Evolutionary conservation across 2,113 vertebrate genomes (phyloP), one percentile per base, ranked within the genome.

Genomic region (Pedionomus torquatus): DNA sequence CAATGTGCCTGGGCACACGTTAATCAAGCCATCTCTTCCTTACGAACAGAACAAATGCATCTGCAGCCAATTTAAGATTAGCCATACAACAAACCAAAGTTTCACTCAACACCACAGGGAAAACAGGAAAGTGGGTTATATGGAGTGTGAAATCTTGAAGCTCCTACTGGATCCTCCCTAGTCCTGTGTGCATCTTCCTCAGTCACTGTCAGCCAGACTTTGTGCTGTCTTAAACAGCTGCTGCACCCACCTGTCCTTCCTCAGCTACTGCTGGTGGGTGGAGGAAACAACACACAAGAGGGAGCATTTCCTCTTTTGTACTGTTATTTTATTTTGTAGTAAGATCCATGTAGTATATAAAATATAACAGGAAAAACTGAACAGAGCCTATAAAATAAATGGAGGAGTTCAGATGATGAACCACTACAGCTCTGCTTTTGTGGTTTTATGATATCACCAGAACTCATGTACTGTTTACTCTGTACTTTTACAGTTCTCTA

Each of bases 291-390:
- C 93, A 97, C 96, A 97, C 78, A 97, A 97, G 92, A 98, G 96
- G 98, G 95, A 97, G 86, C 93, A 83, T 21, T 95, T 91, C 91
- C 97, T 97, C 97, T 97, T 98, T 97, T 92, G 65, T 91, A 98
- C 83, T 96, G 92, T 95, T 96, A 87, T 60, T 98, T 98, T 98
- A 98, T 98, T 98, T 98, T 93, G 93, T 97, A 97, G 89, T 94
- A 98, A 98, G 95, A 96, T 97, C 96, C 97, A 98, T 30, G 95
- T 97, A 97, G 96, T 97, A 98, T 98, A 98, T 97, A 98, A 98
- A 98, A 98, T 97, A 87, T 78, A 98, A 98, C 96, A 98, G 93
- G 91, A 95, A 97, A 98, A 97, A 94, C 48, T 68, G 89, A 98
- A 98, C 85, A 43, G 97, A 92, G 95, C 94, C 96, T 98, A 89